These are phyloP conservation scores for Euclidia mi DNA, from an alignment of 2,888 invertebrate genomes.

Conservation along the genomic window DNA sequence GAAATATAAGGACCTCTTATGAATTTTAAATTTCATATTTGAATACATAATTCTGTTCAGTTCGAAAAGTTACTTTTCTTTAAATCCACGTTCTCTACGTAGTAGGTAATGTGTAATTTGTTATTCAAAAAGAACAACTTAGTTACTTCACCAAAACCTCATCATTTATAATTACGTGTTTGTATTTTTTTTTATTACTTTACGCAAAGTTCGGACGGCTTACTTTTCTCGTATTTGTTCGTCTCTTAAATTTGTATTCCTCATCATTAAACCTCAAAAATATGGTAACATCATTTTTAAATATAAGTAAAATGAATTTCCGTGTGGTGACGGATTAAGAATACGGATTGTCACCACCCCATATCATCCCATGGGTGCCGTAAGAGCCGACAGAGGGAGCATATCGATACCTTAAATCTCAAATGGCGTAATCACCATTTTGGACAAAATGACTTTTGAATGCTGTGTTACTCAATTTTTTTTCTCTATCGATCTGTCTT, in stretches of 20 bases:
- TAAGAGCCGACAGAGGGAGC: too few relatives aligned
- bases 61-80: constrained; percentile 70
- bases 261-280: too few relatives aligned
- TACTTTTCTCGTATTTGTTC: not conserved
- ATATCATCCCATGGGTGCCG: too few relatives aligned
- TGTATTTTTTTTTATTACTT: constrained; percentile 35
- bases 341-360: too few relatives aligned
- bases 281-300: too few relatives aligned
- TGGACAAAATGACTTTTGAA: too few relatives aligned
- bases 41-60: constrained; percentile 72
- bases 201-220: constrained; percentile 2
- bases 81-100: constrained; percentile 58
- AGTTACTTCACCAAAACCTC: constrained; percentile 40
- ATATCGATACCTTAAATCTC: too few relatives aligned
- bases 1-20: constrained; percentile 66
- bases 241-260: not conserved
- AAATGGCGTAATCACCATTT: too few relatives aligned
- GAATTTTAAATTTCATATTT: constrained; percentile 74
- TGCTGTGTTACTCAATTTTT: too few relatives aligned
- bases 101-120: constrained; percentile 58
- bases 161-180: constrained; percentile 44
- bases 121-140: constrained; percentile 53
- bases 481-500: too few relatives aligned
- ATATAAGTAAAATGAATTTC: too few relatives aligned
- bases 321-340: too few relatives aligned